A percentile compares a stretch with the other conserved stretches of the same genome.
These are phyloP conservation scores for Stratiomys singularior DNA, from an alignment of 2,888 invertebrate species.

Conservation along the genomic window DNA sequence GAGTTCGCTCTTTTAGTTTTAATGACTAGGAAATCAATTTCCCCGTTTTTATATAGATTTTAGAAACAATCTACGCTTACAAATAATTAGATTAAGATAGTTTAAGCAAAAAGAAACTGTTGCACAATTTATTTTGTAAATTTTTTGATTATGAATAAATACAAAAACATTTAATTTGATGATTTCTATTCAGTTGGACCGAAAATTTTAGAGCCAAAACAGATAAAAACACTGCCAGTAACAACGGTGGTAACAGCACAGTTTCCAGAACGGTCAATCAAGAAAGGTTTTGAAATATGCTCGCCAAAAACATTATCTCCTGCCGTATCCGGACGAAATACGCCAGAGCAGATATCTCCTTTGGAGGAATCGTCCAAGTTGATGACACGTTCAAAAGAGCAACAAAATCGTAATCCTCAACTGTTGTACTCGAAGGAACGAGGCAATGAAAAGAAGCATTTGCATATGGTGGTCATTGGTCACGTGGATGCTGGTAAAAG, in stretches of 20 bases:
- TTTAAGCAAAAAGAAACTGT: no score
- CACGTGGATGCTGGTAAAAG: constrained; percentile 79
- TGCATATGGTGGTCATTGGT: constrained; percentile 92
- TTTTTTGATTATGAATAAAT: neutral
- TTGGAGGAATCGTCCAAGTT: constrained; percentile 56
- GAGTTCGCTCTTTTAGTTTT: no score
- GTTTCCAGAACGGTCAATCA: constrained; percentile 59
- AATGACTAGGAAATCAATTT: no score
- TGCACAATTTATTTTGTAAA: neutral
- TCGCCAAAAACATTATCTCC: constrained; percentile 78
- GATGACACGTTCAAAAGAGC: constrained; percentile 61
- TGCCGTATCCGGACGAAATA: constrained; percentile 69
- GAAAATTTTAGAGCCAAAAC: constrained; percentile 50
- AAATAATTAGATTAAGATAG: constrained; percentile 9
- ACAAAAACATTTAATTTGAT: neutral
- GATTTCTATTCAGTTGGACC: constrained; percentile 43
- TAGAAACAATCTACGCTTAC: neutral
- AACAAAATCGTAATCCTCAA: constrained; percentile 66
- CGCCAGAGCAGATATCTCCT: constrained; percentile 63
- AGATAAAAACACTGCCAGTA: constrained; percentile 43
- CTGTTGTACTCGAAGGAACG: constrained; percentile 78
- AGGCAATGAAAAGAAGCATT: constrained; percentile 82
- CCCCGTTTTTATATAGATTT: no score
- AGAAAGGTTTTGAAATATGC: constrained; percentile 58
- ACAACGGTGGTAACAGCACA: constrained; percentile 58